A percentile compares a stretch with the other conserved stretches of the same genome.
These are phyloP conservation scores for Dipus sagitta DNA, from an alignment of 2,797 vertebrate species.

Conservation along the genomic window DNA sequence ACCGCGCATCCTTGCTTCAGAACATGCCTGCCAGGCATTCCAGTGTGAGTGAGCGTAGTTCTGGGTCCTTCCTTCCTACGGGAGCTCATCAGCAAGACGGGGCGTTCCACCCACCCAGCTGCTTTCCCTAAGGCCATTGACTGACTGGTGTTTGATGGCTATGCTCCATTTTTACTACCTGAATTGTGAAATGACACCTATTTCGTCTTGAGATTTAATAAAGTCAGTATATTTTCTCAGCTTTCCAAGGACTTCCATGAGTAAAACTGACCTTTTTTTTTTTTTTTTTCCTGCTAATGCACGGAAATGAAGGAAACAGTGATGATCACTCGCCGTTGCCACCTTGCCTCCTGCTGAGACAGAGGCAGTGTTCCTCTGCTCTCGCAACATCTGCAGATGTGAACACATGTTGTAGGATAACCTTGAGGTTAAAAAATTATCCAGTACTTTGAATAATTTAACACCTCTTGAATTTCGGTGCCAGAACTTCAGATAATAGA, in stretches of 20 bases:
- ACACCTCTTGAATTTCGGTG: background rate
- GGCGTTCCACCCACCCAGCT: background rate
- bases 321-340: background rate
- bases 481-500: background rate
- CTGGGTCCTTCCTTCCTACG: background rate
- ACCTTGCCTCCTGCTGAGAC: background rate
- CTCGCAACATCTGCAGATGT: background rate
- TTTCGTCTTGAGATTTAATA: background rate
- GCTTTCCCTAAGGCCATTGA: background rate
- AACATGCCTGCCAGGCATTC: background rate
- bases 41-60: background rate
- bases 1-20: background rate
- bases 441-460: background rate
- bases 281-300: background rate
- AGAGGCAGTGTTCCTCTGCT: background rate
- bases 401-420: background rate
- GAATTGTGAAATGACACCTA: background rate
- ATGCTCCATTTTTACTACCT: background rate
- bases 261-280: background rate
- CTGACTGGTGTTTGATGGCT: background rate
- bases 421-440: background rate
- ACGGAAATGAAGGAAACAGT: background rate
- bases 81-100: background rate
- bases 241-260: background rate
- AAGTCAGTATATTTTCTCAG: background rate